Evolutionary conservation across 1,140 invertebrate genomes (phyloP).

Genomic region (Amphibalanus amphitrite): DNA sequence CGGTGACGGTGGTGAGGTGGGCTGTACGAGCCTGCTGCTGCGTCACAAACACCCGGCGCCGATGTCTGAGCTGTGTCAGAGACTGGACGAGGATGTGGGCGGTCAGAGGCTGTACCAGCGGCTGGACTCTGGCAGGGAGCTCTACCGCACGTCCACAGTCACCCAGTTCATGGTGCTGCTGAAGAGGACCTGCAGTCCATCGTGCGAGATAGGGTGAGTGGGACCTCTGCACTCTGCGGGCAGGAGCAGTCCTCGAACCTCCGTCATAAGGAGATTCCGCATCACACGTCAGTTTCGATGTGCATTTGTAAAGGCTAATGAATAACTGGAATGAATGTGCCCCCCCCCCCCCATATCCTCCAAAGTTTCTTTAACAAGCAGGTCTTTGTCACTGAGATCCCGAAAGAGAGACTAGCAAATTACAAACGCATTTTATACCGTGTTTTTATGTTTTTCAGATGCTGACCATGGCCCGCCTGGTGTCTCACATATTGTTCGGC

Average conservation of each 20-base stretch:
- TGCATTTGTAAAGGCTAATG: no score
- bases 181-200: conserved; percentile 72
- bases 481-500: conserved; percentile 73
- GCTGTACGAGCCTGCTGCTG: background rate
- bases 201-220: conserved; percentile 56
- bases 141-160: conserved; percentile 63
- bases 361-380: no score
- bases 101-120: background rate
- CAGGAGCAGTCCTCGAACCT: no score
- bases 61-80: background rate
- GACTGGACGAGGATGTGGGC: background rate
- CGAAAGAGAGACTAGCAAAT: no score
- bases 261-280: no score
- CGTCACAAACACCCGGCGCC: background rate
- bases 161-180: conserved; percentile 79
- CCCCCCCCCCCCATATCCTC: no score
- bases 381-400: no score
- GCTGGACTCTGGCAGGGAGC: conserved; percentile 35
- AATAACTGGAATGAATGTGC: no score
- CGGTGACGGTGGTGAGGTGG: background rate
- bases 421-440: no score
- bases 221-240: no score
- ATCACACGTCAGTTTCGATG: no score
- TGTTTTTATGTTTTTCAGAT: no score
- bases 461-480: conserved; percentile 68